Conservation (phyloP, 2,797 vertebrate genomes). For the Poeciliopsis gracilis region DNA sequence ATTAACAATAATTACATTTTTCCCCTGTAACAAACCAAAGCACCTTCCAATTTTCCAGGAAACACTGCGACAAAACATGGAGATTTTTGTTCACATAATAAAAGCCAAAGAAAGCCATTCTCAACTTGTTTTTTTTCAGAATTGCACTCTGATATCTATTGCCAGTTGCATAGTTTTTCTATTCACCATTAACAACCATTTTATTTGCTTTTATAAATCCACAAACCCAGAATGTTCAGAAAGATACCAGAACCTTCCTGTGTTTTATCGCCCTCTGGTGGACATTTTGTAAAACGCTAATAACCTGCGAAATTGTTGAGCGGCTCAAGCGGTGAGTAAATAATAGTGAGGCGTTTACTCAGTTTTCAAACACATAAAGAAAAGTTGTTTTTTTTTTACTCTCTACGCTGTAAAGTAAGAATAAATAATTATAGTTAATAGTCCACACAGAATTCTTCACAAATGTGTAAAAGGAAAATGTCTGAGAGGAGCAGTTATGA, state of each 20-base stretch:
- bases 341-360: neutral
- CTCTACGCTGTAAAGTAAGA: neutral
- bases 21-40: neutral
- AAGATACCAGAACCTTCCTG: neutral
- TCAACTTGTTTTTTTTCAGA: neutral
- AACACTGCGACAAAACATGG: neutral
- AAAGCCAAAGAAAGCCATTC: neutral
- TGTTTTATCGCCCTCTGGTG: conserved; percentile 56
- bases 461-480: neutral
- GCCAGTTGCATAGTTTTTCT: neutral
- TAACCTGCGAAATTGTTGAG: neutral
- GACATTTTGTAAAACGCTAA: neutral
- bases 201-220: neutral
- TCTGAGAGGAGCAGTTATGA: neutral
- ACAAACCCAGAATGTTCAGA: neutral
- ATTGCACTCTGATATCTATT: neutral
- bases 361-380: neutral
- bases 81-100: neutral
- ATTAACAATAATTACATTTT: neutral
- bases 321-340: too few species aligned
- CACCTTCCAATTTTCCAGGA: neutral
- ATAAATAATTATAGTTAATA: neutral
- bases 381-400: neutral
- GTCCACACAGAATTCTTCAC: neutral
- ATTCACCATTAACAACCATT: neutral